phyloP scores from a whole-genome alignment of 2,888 invertebrate species.

The Cosmia trapezina region DNA sequence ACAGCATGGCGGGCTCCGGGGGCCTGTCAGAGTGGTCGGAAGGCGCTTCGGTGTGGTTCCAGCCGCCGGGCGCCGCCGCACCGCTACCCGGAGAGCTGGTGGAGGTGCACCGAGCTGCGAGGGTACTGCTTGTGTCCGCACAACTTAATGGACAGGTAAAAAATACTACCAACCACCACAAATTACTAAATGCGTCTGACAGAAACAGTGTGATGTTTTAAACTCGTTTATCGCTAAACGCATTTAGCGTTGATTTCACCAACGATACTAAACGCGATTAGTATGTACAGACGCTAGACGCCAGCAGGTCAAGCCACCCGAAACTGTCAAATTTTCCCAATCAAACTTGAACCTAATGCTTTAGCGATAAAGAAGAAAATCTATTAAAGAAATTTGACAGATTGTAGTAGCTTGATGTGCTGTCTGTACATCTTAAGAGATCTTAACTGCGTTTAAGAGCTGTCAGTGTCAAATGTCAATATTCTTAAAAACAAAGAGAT shows the following conservation, averaged over 20 bases:
- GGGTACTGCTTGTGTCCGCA: slow-evolving; percentile 97
- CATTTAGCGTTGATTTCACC: background rate
- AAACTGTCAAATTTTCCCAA: no score
- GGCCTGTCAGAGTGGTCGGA: slow-evolving; percentile 92
- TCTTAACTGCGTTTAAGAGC: no score
- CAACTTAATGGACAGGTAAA: slow-evolving; percentile 95
- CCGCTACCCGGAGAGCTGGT: slow-evolving; percentile 97
- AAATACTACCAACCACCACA: background rate
- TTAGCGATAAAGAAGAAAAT: no score
- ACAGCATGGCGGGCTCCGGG: slow-evolving; percentile 87
- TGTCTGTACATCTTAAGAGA: no score
- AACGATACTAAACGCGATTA: no score
- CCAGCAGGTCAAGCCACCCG: no score
- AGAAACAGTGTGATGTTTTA: background rate
- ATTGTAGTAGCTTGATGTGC: no score
- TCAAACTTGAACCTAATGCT: no score
- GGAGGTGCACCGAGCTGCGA: slow-evolving; percentile 97
- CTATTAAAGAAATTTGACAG: no score
- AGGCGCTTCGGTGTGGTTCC: slow-evolving; percentile 98
- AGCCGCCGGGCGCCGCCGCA: slow-evolving; percentile 95
- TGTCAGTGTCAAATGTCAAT: no score
- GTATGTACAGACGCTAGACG: no score
- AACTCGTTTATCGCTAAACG: background rate
- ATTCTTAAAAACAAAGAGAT: no score
- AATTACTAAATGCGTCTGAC: background rate